These are phyloP conservation scores for Channa striata DNA, from an alignment of 2,797 vertebrate genomes.

Conservation along the genomic window DNA sequence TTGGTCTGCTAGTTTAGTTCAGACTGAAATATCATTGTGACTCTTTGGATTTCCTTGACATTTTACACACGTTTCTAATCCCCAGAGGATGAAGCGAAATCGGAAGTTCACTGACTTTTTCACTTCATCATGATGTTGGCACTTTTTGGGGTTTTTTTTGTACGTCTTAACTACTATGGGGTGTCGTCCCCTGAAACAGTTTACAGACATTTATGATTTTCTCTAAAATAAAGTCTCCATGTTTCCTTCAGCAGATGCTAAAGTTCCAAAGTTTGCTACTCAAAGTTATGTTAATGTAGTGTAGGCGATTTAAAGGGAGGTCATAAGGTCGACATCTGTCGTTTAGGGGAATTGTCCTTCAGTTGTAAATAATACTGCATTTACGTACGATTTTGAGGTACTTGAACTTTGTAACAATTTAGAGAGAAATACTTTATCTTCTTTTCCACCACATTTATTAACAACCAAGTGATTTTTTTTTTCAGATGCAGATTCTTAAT, in stretches of 20 bases:
- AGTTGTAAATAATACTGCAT: no score
- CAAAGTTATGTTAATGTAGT: no score
- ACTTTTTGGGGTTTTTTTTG: neutral
- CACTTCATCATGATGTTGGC: no score
- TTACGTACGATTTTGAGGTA: no score
- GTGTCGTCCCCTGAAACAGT: neutral
- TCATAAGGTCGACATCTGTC: no score
- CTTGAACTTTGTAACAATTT: no score
- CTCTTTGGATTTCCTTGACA: neutral
- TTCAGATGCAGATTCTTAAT: neutral
- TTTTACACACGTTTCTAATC: neutral
- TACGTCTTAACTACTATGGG: neutral
- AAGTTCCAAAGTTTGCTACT: no score
- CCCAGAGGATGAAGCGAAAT: neutral
- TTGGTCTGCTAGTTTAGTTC: neutral
- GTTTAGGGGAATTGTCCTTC: no score
- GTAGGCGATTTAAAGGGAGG: no score
- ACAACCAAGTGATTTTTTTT: no score
- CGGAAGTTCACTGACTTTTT: neutral
- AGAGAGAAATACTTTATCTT: no score
- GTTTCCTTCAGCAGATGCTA: no score
- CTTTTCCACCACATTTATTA: neutral
- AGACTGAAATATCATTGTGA: slow-evolving; percentile 12
- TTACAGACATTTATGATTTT: neutral
- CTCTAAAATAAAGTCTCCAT: neutral